phyloP scores from a whole-genome alignment of 2,888 invertebrate species.

The Tyria jacobaeae region DNA sequence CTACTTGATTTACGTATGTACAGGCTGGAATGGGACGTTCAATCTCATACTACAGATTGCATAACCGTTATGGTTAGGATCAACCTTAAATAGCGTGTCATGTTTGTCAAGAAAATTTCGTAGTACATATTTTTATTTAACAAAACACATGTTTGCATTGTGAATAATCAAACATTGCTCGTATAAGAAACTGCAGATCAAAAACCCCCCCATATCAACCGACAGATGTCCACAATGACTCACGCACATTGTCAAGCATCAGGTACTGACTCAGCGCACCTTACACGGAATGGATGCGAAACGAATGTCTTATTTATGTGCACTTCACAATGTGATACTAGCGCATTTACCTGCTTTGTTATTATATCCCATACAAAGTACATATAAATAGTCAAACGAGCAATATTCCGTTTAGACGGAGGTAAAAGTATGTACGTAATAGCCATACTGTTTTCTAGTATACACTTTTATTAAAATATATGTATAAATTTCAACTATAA shows the following conservation, averaged over 20 bases:
- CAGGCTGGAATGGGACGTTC: background rate
- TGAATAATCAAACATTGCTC: background rate
- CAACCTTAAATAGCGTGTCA: background rate
- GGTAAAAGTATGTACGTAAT: background rate
- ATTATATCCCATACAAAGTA: background rate
- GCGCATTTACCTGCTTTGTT: slow-evolving; percentile 9
- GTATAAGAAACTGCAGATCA: slow-evolving; percentile 31
- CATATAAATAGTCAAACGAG: background rate
- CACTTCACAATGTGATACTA: slow-evolving; percentile 17
- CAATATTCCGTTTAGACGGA: too few relatives aligned
- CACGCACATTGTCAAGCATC: slow-evolving; percentile 37
- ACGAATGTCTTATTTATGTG: slow-evolving; percentile 27
- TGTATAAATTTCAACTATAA: background rate
- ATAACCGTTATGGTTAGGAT: background rate
- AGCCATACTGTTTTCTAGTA: too few relatives aligned
- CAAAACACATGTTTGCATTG: background rate
- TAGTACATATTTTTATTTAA: background rate
- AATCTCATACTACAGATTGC: too few relatives aligned
- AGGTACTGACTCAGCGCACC: slow-evolving; percentile 49
- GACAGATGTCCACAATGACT: slow-evolving; percentile 48
- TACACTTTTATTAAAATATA: too few relatives aligned
- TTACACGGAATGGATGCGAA: slow-evolving; percentile 33
- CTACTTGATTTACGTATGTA: background rate
- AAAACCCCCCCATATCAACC: slow-evolving; percentile 15
- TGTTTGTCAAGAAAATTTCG: background rate